phyloP scores from a whole-genome alignment of 2,797 vertebrate genomes.

The Pipistrellus nathusii region DNA sequence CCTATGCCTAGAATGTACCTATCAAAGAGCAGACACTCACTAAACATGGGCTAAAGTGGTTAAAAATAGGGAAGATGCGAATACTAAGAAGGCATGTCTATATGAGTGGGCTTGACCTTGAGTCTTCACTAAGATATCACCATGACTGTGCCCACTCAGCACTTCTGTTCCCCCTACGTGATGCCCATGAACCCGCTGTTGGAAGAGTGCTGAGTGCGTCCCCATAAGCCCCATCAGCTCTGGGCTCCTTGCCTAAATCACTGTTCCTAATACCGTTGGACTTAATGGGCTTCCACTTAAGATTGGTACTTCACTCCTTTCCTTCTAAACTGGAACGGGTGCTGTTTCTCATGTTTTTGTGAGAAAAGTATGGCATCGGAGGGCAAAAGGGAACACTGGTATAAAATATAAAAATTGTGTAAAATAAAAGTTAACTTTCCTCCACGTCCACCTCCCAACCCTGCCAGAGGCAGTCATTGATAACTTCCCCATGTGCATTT shows the following conservation, averaged over 20 bases:
- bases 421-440: not conserved
- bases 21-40: not conserved
- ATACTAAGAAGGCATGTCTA: not conserved
- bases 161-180: fast-evolving
- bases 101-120: not conserved
- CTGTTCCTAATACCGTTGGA: not conserved
- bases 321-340: not conserved
- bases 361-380: not conserved
- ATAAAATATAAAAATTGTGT: not conserved
- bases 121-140: not conserved
- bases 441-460: not conserved
- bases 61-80: not conserved
- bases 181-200: fast-evolving
- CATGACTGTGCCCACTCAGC: too few relatives aligned
- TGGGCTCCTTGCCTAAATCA: not conserved
- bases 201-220: fast-evolving
- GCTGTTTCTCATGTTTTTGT: not conserved
- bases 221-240: not conserved
- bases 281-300: not conserved
- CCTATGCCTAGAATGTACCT: not conserved
- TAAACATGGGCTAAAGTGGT: not conserved
- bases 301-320: not conserved
- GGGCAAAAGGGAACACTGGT: not conserved
- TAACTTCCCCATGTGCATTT: not conserved
- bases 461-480: not conserved